Conservation (phyloP, 1,140 invertebrate genomes). For the fruit fly (Drosophila melanogaster) region DNA sequence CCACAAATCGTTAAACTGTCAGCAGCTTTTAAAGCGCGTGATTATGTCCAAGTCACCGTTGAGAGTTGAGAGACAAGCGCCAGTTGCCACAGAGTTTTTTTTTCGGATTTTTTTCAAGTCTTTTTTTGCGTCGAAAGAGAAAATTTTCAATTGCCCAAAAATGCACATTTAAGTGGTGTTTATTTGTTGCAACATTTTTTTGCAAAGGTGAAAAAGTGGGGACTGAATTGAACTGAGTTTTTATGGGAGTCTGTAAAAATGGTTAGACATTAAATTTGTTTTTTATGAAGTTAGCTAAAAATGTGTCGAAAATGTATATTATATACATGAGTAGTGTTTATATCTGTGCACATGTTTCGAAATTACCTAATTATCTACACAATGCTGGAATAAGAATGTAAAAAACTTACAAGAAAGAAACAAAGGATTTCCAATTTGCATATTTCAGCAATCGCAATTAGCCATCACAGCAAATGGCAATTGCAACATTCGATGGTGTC, state of each 20-base stretch:
- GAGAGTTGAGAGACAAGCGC: slow-evolving; percentile 48
- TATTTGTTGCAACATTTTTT: slow-evolving; percentile 40
- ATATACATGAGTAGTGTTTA: no score
- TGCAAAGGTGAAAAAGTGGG: slow-evolving; percentile 17
- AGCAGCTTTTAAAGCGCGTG: slow-evolving; percentile 80
- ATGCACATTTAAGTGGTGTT: slow-evolving; percentile 48
- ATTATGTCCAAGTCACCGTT: slow-evolving; percentile 73
- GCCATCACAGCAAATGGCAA: slow-evolving; percentile 26
- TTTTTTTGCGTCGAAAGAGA: slow-evolving; percentile 46
- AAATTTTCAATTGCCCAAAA: slow-evolving; percentile 76
- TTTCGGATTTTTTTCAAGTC: not conserved
- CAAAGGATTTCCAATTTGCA: slow-evolving; percentile 11
- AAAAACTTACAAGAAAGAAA: not conserved
- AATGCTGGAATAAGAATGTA: no score
- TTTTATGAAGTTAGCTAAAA: not conserved
- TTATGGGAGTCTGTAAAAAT: not conserved
- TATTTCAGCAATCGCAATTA: slow-evolving; percentile 17
- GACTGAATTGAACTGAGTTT: not conserved
- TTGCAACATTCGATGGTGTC: slow-evolving; percentile 34
- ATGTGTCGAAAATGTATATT: not conserved
- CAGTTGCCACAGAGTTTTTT: slow-evolving; percentile 49
- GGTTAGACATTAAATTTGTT: not conserved
- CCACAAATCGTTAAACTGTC: slow-evolving; percentile 84
- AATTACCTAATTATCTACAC: no score
- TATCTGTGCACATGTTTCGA: no score